Base-by-base conservation (phyloP, 2,888 invertebrate genomes). In the Cryptus viduatorius region DNA sequence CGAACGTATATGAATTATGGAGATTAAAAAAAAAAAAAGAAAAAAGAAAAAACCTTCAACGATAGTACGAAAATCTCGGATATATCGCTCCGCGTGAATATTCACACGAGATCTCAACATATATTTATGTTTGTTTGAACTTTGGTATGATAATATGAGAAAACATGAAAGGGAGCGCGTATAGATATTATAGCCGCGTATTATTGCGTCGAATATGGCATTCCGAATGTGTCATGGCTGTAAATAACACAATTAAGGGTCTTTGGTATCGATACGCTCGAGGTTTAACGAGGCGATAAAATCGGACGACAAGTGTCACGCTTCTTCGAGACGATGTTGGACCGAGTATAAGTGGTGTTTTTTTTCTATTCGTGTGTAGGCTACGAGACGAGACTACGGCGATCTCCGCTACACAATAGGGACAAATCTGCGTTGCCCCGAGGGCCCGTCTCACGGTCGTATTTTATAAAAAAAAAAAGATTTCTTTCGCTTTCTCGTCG, bases 241-340 rank as follows among this genome's bases (percentile, higher is more conserved):
- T 83, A 79, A 83, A 83, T 83, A 79, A 91, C 79, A 89, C 90
- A 91, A 92, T 92, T 92, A 92, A 79, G 76, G 89, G 87, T 85
- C 86, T 87, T 80, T 89, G 88, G 88, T 90, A 91, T 90, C 91
- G 90, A 92, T 91, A 89, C 84, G 85, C 82, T 44, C 72, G 82
- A 53, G 56, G 37, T 91, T 93, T 92, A 92, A 93, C 91, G 92
- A 91, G 86, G 89, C 89, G 92, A 93, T 93, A 91, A 93, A 93
- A 92, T 89, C 90, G 80, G 88, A 91, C 91, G 92, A 92, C 92
- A 92, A 92, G 92, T 92, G 92, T 92, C 92, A 92, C 85, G 86
- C 82, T 84, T 78, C 64, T 79, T 71, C 73, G 78, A 46, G 65
- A 79, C 61, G 46, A 61, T 71, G 69, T 65, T 53, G 42, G 8